These are phyloP conservation scores for Drosophila algonquin DNA, from an alignment of 2,888 invertebrate genomes.

Conservation along the genomic window DNA sequence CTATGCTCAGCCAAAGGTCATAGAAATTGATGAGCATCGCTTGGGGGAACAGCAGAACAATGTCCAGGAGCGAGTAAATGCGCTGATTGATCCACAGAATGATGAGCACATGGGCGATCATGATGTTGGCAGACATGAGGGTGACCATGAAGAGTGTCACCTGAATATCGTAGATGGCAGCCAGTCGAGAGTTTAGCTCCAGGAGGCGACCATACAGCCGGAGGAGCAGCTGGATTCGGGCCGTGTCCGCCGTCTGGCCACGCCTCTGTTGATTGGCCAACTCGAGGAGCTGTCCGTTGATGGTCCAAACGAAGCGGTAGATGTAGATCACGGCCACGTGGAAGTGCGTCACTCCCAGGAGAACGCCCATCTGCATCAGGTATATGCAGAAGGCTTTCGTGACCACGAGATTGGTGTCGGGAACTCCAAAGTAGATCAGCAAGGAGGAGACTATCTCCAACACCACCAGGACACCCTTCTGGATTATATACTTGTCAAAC, in stretches of 20 bases:
- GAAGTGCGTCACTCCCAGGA: conserved; percentile 24
- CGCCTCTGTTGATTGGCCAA: conserved; percentile 19
- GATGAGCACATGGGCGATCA: conserved; percentile 17
- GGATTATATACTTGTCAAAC: conserved; percentile 29
- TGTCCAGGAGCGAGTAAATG: background rate
- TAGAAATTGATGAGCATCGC: conserved; percentile 13
- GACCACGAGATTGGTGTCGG: background rate
- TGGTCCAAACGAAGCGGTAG: conserved; percentile 38
- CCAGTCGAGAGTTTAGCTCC: conserved; percentile 10
- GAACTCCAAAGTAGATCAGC: background rate
- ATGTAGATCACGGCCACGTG: conserved; percentile 27
- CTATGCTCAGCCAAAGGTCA: conserved; percentile 31
- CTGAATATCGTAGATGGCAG: conserved; percentile 35
- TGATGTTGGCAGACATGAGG: conserved; percentile 17
- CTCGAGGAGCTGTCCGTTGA: conserved; percentile 34
- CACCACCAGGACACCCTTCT: conserved; percentile 6
- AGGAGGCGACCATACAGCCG: conserved; percentile 18
- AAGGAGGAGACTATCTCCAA: conserved; percentile 14
- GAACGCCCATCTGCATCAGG: conserved; percentile 5
- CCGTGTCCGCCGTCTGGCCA: conserved; percentile 6
- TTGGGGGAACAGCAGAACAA: conserved; percentile 8
- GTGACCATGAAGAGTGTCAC: conserved; percentile 15
- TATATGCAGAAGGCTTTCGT: background rate
- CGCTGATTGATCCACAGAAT: conserved; percentile 15
- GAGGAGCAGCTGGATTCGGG: background rate